Evolutionary conservation across 2,797 vertebrate species (phyloP).

Genomic region (Falco columbarius): DNA sequence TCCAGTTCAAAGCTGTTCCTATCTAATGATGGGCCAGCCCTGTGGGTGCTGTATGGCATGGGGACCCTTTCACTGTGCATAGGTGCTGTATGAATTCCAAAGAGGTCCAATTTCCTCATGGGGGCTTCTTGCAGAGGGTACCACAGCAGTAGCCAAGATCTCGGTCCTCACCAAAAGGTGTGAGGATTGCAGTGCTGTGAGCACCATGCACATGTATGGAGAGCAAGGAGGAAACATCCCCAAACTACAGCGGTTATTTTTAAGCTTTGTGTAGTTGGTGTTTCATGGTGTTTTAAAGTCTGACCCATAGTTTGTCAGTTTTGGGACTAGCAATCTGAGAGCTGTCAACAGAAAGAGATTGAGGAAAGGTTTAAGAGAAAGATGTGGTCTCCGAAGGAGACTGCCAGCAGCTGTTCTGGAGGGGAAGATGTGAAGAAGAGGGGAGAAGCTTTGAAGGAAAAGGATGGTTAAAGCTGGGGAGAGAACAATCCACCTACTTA

Average conservation of each 20-base stretch:
- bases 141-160: not conserved
- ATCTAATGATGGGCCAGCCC: not conserved
- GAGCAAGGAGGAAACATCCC: not conserved
- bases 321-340: not conserved
- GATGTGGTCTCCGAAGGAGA: not conserved
- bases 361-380: not conserved
- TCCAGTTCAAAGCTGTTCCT: not conserved
- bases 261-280: not conserved
- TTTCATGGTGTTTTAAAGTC: not conserved
- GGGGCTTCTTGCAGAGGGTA: not conserved
- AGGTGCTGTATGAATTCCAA: not conserved
- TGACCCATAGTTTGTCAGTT: not conserved
- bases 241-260: not conserved
- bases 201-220: accelerated
- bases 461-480: not conserved
- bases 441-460: not conserved
- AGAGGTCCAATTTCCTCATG: not conserved
- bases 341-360: not conserved
- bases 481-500: not conserved
- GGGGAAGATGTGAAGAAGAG: not conserved
- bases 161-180: not conserved
- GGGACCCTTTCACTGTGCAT: accelerated
- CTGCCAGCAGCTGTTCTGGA: not conserved
- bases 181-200: not conserved
- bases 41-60: not conserved